A percentile compares a stretch with the other conserved stretches of the same genome.
phyloP scores from a whole-genome alignment of 2,113 vertebrate genomes.

The Zootoca vivipara region DNA sequence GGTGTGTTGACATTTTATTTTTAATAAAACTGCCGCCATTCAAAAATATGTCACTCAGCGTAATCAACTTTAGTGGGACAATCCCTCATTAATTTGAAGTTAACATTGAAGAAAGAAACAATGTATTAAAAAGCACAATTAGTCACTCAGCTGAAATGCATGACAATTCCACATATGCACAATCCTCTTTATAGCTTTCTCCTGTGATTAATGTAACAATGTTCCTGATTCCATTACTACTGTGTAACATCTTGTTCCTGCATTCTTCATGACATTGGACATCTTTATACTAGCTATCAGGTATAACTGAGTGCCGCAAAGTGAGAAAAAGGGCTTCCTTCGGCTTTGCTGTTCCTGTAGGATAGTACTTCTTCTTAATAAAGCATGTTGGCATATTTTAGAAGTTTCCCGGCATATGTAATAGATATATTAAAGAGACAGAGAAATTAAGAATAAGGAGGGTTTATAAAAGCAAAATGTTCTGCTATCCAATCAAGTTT shows the following conservation, averaged over 20 bases:
- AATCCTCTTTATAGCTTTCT: constrained; percentile 23
- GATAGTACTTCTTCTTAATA: constrained; percentile 46
- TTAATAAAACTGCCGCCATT: neutral
- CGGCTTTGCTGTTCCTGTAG: constrained; percentile 36
- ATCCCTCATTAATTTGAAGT: constrained; percentile 52
- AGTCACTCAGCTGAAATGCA: constrained; percentile 43
- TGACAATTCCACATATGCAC: constrained; percentile 31
- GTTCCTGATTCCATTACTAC: constrained; percentile 44
- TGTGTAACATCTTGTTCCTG: constrained; percentile 25
- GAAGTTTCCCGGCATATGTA: constrained; percentile 30
- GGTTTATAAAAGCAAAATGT: neutral
- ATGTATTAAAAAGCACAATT: constrained; percentile 27
- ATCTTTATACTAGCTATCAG: constrained; percentile 39
- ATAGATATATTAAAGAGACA: neutral
- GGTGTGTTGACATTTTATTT: neutral
- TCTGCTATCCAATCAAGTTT: neutral
- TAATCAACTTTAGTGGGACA: neutral
- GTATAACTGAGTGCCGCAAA: constrained; percentile 32
- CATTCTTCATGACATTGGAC: constrained; percentile 38
- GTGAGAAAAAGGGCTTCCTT: constrained; percentile 32
- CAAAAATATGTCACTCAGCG: neutral
- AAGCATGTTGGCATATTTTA: constrained; percentile 39
- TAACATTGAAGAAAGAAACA: constrained; percentile 50
- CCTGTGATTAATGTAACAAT: constrained; percentile 45
- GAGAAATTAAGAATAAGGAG: neutral